Evolutionary conservation across 2,888 invertebrate genomes (phyloP), one percentile per base, ranked within the genome.

Genomic region (Copidosoma aretas): DNA sequence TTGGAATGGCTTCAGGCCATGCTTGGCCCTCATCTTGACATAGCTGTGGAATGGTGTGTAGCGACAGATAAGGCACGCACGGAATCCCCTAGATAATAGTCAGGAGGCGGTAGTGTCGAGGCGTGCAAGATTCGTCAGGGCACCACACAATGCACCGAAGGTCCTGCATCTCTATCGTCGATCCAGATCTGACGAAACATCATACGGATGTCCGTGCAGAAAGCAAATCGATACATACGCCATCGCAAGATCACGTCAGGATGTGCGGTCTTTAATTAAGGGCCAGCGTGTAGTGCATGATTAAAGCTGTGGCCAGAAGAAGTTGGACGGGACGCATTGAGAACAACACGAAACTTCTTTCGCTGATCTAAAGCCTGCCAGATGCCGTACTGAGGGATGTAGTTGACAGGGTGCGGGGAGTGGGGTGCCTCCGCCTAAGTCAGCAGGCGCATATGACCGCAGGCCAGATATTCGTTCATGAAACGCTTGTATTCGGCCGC

Each of bases 11-110:
- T 14, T 66, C 46, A 5, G 65, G 60, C 15, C 19, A 54, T 1
- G 19, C 5, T 3, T 2, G 10, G 15, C 60, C 65, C 17, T 66
- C 65, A 25, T 66, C 65, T 0, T 19, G 8, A n/a, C 65, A 66
- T 1, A 66, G 60, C 12, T 66, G 65, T n/a, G 43, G 10, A 17
- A 66, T 17, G 10, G 54, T 46, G 1, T 60, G 60, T 4, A 60
- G 19, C n/a, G 65, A 24, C 19, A 60, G n/a, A 14, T 66, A 60
- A 10, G 60, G 65, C 10, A 60, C 60, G 24, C 41, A 60, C 10
- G 54, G 21, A 12, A 15, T 25, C 1, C 54, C 60, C 49, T 66
- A 60, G 15, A 60, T 66, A 12, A 66, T 60, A 1, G 65, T 66
- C 1, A 41, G 15, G 0, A 66, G 52, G 17, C n/a, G 19, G n/a